These are phyloP conservation scores for Stenopsyche tienmushanensis DNA, from an alignment of 1,140 invertebrate genomes.

Conservation along the genomic window DNA sequence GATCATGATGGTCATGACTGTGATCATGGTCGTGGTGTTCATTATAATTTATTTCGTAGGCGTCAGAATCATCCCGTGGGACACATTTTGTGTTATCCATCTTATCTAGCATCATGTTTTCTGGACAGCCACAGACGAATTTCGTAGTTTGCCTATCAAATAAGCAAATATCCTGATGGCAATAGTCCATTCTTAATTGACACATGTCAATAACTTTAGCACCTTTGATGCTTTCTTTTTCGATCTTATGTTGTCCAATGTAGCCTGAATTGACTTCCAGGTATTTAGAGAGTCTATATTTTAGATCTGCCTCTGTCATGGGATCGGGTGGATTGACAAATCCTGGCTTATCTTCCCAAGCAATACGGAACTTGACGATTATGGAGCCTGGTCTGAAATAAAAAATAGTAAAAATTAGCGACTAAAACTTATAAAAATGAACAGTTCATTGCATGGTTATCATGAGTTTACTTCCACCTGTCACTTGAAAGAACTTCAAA, in stretches of 20 bases:
- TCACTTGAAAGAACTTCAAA: no score
- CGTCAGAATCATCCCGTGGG: slow-evolving; percentile 5
- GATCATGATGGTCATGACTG: slow-evolving; percentile 27
- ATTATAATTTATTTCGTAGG: neutral
- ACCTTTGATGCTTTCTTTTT: slow-evolving; percentile 51
- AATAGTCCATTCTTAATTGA: slow-evolving; percentile 70
- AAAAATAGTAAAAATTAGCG: slow-evolving; percentile 30
- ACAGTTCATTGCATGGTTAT: neutral
- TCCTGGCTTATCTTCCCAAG: slow-evolving; percentile 60
- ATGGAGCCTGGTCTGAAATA: slow-evolving; percentile 62
- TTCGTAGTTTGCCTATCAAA: slow-evolving; percentile 65
- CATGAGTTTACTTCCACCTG: neutral
- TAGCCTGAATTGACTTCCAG: slow-evolving; percentile 55
- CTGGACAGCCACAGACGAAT: slow-evolving; percentile 73
- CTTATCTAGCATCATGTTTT: slow-evolving; percentile 51
- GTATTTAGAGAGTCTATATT: slow-evolving; percentile 52
- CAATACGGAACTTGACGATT: slow-evolving; percentile 63
- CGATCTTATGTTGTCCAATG: slow-evolving; percentile 58
- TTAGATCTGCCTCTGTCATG: slow-evolving; percentile 54
- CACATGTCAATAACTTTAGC: slow-evolving; percentile 69
- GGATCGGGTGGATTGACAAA: slow-evolving; percentile 54
- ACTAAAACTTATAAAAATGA: no score
- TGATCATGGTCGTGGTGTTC: slow-evolving; percentile 43
- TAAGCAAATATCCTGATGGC: slow-evolving; percentile 72
- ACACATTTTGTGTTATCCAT: slow-evolving; percentile 25